Evolutionary conservation across 92 coral and sea anemone genomes (phyloP), one percentile per base, ranked within the genome.

Genomic region (Diadumene lineata): DNA sequence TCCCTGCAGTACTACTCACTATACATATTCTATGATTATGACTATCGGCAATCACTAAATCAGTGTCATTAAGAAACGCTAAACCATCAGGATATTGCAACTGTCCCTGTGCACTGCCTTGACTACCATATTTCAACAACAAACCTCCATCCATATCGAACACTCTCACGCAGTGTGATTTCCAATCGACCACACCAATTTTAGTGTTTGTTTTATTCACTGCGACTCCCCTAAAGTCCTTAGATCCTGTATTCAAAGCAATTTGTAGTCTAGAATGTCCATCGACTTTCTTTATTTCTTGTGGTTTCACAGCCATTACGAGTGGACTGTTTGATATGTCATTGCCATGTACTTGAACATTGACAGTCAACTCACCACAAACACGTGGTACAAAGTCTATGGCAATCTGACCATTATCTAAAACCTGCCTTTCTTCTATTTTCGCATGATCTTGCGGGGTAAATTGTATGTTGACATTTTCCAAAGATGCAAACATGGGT

Each of bases 241-340:
- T 28, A 28, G 64, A 70, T 15, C 38, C 43, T 10, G 25, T 51
- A 56, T 56, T 32, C 63, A 70, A 32, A 4, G 60, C 75, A 22
- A 6, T 22, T 31, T 56, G 27, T 43, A 50, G 26, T 21, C 9
- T 50, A 50, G 55, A 70, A 51, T 51, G 11, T 50, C 75, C 43
- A 24, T 10, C 32, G 8, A 50, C 18, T 24, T 58, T 31, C 38
- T 31, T 51, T 26, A 70, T 70, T 9, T 70, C 25, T n/a, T 70
- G 75, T 50, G 75, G 75, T 17, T 70, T 70, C 7, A 70, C 78
- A 56, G 16, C 46, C 66, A 72, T 33, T 22, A 32, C 55, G 24
- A 72, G 66, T 34, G 68, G 78, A 38, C 78, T 72, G 32, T 72
- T 72, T 34, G 78, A 56, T 23, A 72, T 67, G 58, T n/a, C 21